Base-by-base conservation (phyloP, 1,140 invertebrate species). In the Cyclina sinensis region DNA sequence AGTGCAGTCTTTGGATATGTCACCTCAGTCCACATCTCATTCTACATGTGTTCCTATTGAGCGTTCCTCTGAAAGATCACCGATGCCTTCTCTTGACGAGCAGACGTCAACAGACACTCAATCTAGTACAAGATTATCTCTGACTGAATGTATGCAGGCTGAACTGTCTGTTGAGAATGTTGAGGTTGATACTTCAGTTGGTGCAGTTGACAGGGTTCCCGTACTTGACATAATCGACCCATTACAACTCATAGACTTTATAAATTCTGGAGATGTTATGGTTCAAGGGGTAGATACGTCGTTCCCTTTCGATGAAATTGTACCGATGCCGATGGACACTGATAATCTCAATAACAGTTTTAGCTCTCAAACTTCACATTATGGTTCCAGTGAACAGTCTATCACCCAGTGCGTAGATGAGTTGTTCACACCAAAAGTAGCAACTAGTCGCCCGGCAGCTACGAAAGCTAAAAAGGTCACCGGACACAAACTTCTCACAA, bases 161-260 rank as follows among this genome's bases (percentile, higher is more conserved):
- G n/a, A 65, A 7, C 62, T 12, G 21, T 54, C 12, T 54, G 51
- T 54, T 54, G 51, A 12, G 51, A 7, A 3, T 18, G 18, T 18
- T 2, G 51, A 54, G 7, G 7, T 18, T 7, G 21, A 54, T 54
- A 54, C 21, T 54, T 54, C 51, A 68, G 5, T 4, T 30, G 35
- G 21, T 68, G 27, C 3, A 32, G 62, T 7, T 68, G n/a, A 1
- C 3, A 11, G 51, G 7, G 51, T 74, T 9, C 70, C 70, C 11
- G 32, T 74, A 18, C 35, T 74, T 74, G 70, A 74, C 32, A 74
- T 74, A 3, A 74, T 32, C n/a, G 70, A 74, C n/a, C 21, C 70
- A 11, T 74, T 37, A 11, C 37, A 74, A 46, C 70, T 74, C 3
- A 39, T 74, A 16, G 70, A 39, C 39, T 46, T 37, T 16, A 39